Base-by-base conservation (phyloP, 2,113 vertebrate genomes). In the Potamarius usumacintae region DNA sequence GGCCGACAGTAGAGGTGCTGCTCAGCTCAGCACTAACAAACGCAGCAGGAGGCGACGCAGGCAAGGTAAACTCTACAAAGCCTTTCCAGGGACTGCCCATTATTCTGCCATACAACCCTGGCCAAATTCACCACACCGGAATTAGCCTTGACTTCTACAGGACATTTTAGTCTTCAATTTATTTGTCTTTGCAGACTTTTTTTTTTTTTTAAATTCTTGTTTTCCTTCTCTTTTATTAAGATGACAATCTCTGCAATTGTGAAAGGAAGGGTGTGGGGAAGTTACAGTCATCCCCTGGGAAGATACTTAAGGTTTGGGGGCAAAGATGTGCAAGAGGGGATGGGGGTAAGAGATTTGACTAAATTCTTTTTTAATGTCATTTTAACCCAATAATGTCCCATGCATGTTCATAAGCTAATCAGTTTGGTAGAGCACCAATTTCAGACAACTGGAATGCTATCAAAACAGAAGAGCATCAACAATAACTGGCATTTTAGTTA, bases 41-140 rank as follows among this genome's bases (percentile, higher is more conserved):
- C 90, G 93, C 92, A 92, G 94, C 91, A 93, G 94, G 94, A 93
- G 95, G 94, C 88, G 95, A 96, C 91, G 94, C 94, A 88, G 94
- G 95, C 94, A 94, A 92, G 93, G 94, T 92, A 96, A 93, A 93
- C 93, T 93, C 92, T 92, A 95, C 94, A 96, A 96, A 96, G 94
- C 94, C 94, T 95, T 96, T 96, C 94, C 93, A 96, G 90, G 93
- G 93, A 93, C 94, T 93, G 94, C 94, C 93, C 94, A 94, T 94
- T 95, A 89, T 94, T 95, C 93, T 93, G 93, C 94, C 94, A 96
- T 94, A 94, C 63, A 94, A 95, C 93, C 93, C 92, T 77, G 90
- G 92, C 90, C 94, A 92, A 94, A 93, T 82, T 65, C 91, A 93
- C 87, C 91, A 94, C 94, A 92, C 93, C 81, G 91, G 92, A 91